These are phyloP conservation scores for Natrix natrix DNA, from an alignment of 2,797 vertebrate species.

Conservation along the genomic window DNA sequence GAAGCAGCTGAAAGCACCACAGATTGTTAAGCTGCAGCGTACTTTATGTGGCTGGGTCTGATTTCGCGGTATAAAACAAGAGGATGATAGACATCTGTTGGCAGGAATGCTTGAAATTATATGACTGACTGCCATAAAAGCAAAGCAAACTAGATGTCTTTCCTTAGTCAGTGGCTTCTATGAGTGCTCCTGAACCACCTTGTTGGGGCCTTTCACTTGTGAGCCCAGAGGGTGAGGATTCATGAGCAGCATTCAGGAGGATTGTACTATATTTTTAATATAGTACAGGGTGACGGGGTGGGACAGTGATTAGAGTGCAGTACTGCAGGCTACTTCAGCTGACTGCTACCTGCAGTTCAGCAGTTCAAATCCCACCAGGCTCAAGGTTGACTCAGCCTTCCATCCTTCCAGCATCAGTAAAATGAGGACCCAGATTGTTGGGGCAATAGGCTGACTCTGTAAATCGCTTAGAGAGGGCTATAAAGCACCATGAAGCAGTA, in stretches of 20 bases:
- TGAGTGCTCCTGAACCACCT: neutral
- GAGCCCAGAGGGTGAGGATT: neutral
- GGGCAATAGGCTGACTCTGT: too few relatives aligned
- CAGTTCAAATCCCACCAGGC: too few relatives aligned
- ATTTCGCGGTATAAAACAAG: slow-evolving; percentile 1
- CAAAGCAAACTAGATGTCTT: neutral
- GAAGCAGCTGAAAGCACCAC: slow-evolving; percentile 35
- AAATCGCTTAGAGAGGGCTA: too few relatives aligned
- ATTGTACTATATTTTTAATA: neutral
- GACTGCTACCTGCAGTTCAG: too few relatives aligned
- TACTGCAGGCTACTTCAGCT: too few relatives aligned
- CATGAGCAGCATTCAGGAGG: neutral
- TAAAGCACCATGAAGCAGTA: too few relatives aligned
- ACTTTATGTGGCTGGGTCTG: slow-evolving; percentile 1
- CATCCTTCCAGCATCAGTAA: too few relatives aligned
- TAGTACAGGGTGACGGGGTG: too few relatives aligned
- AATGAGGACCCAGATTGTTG: too few relatives aligned
- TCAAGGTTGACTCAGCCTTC: too few relatives aligned
- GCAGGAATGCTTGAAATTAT: neutral
- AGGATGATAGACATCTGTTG: neutral
- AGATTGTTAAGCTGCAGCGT: slow-evolving; percentile 22
- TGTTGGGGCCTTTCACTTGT: neutral
- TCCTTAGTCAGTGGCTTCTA: neutral
- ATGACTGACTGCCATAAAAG: neutral
- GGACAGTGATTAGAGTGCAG: too few relatives aligned